Percentiles rank a stretch among this genome's conserved stretches.
phyloP scores from a whole-genome alignment of 2,888 invertebrate species.

The Hylaea fasciaria region DNA sequence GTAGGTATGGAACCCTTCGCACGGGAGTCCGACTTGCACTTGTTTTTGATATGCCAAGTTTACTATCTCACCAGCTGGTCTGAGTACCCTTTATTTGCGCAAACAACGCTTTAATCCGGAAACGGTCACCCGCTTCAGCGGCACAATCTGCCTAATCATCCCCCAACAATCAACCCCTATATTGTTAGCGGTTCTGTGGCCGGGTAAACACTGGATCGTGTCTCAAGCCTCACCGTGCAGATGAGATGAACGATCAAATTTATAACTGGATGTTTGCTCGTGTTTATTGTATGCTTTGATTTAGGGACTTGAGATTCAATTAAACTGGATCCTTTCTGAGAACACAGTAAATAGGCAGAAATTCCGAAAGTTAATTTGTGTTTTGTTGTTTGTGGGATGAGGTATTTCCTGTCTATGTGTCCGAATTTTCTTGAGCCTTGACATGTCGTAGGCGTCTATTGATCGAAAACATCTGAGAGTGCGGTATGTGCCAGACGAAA shows the following conservation, averaged over 20 bases:
- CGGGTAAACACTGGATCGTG: conserved; percentile 29
- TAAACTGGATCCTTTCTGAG: neutral
- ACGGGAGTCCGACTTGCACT: too few species aligned
- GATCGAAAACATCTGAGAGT: too few species aligned
- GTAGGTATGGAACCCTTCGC: too few species aligned
- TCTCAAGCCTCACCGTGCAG: conserved; percentile 1
- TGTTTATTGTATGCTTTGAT: conserved; percentile 5
- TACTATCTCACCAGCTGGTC: neutral
- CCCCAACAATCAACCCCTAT: neutral
- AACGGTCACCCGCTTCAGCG: neutral
- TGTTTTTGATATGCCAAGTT: too few species aligned
- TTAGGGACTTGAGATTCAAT: neutral
- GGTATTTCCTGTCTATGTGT: too few species aligned
- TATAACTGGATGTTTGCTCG: neutral
- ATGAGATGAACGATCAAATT: conserved; percentile 29
- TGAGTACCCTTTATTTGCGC: neutral
- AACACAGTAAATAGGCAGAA: too few species aligned
- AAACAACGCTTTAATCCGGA: neutral
- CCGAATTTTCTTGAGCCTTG: too few species aligned
- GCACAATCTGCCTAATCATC: conserved; percentile 6
- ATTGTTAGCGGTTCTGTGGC: conserved; percentile 4
- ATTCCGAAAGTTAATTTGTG: too few species aligned
- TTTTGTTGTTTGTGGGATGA: too few species aligned
- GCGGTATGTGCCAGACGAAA: too few species aligned
- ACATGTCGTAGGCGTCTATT: too few species aligned